Conservation (phyloP, 1,140 invertebrate species). For the Oscheius sp. region DNA sequence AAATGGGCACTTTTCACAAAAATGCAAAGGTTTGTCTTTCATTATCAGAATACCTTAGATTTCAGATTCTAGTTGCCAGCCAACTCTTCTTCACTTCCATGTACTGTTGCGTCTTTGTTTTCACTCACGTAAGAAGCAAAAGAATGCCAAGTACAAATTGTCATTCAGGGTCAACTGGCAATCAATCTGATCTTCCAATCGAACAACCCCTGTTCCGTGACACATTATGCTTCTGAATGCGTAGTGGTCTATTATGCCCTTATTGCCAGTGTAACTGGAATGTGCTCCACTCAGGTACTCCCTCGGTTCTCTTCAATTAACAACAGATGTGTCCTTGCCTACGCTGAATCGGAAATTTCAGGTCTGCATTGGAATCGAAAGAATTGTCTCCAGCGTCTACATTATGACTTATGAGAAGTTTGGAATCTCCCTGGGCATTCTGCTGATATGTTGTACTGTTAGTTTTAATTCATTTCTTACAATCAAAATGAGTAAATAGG, state of each 20-base stretch:
- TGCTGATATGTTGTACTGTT: not conserved
- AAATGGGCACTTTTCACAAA: not conserved
- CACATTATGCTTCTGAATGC: not conserved
- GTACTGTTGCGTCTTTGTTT: conserved; percentile 6
- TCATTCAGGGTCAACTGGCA: not conserved
- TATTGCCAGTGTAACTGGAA: not conserved
- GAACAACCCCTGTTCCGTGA: not conserved
- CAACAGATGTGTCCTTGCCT: too few species aligned
- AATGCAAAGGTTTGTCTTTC: too few species aligned
- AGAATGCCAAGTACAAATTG: too few species aligned
- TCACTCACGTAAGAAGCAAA: conserved; percentile 2
- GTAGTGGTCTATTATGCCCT: not conserved
- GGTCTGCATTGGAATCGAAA: not conserved
- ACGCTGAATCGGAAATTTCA: too few species aligned
- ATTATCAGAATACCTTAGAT: too few species aligned
- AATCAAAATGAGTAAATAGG: too few species aligned
- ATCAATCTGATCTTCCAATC: not conserved
- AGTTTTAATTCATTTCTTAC: too few species aligned
- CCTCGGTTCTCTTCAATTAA: too few species aligned
- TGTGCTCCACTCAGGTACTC: not conserved
- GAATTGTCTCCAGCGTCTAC: not conserved
- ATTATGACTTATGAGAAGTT: not conserved
- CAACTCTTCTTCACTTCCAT: not conserved
- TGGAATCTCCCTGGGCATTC: not conserved
- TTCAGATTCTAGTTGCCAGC: not conserved